Conservation (phyloP, 2,113 vertebrate genomes). For the Tetrao urogallus region DNA sequence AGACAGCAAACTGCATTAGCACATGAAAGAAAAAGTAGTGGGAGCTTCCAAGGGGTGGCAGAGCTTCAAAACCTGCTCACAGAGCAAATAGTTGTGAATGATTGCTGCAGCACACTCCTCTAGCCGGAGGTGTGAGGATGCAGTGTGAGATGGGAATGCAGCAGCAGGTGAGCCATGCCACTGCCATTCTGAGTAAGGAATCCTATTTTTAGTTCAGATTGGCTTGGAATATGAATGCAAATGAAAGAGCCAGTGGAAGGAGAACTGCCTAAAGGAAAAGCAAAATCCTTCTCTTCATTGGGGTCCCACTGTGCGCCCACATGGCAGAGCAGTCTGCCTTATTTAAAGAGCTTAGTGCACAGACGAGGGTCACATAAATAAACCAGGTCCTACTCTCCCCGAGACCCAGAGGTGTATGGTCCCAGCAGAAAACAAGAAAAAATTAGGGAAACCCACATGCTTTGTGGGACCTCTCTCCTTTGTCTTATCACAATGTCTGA, state of each 20-base stretch:
- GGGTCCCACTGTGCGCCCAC: background rate
- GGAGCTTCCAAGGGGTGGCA: slow-evolving; percentile 63
- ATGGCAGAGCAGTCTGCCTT: background rate
- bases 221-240: slow-evolving; percentile 15
- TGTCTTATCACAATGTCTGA: background rate
- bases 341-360: background rate
- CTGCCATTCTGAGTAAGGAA: slow-evolving; percentile 60
- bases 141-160: background rate
- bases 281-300: background rate
- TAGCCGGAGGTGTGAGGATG: background rate
- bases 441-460: background rate
- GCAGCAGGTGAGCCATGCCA: slow-evolving; percentile 47
- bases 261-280: background rate
- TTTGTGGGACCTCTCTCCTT: background rate
- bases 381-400: background rate
- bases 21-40: slow-evolving; percentile 67
- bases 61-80: slow-evolving; percentile 63
- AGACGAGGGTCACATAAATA: background rate
- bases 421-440: background rate
- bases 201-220: slow-evolving; percentile 56
- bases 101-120: slow-evolving; percentile 54
- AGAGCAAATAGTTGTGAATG: slow-evolving; percentile 61
- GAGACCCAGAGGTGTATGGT: background rate
- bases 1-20: slow-evolving; percentile 43
- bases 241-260: slow-evolving; percentile 17